Base-by-base conservation (phyloP, 2,797 vertebrate genomes). In the Percopsis omiscomaycus region DNA sequence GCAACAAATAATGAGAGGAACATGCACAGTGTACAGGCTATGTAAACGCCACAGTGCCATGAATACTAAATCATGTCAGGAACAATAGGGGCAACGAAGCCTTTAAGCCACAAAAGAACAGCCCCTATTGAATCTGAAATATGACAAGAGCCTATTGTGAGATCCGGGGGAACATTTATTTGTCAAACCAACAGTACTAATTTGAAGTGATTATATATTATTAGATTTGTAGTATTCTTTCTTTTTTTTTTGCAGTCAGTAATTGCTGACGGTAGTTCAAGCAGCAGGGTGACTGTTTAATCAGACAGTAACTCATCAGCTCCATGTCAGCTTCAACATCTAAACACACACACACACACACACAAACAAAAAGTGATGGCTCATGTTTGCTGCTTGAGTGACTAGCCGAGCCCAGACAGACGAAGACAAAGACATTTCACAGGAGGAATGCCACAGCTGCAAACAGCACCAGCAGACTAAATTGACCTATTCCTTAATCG, bases 401-500 rank as follows among this genome's bases (percentile, higher is more conserved):
- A 22, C 61, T 73, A 64, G 71, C 57, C 42, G 49, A 71, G 75
- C 71, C 67, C 67, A 68, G 79, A 80, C 82, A 82, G 82, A 87
- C 55, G 49, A 75, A 87, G 78, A 85, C 70, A 75, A 86, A 86
- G 72, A 83, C 75, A 84, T 86, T 87, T 82, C 66, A 79, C 64
- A 44, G 66, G 66, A 70, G 71, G 70, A 66, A 73, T 74, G 57
- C 60, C 72, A 57, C 15, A 3, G 68, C 75, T 86, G 74, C 68
- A 74, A 80, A 68, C 82, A 89, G 77, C 68, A 42, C 80, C 84
- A 80, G 85, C 84, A 83, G 70, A 84, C 78, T 76, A 86, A 91
- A 89, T 79, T 89, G 88, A 91, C 88, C 87, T 88, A 88, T 89
- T 89, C 86, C 84, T 89, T 91, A 91, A 91, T 92, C 79, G 82